These are phyloP conservation scores for Ips nitidus DNA, from an alignment of 1,140 invertebrate species.

Conservation along the genomic window DNA sequence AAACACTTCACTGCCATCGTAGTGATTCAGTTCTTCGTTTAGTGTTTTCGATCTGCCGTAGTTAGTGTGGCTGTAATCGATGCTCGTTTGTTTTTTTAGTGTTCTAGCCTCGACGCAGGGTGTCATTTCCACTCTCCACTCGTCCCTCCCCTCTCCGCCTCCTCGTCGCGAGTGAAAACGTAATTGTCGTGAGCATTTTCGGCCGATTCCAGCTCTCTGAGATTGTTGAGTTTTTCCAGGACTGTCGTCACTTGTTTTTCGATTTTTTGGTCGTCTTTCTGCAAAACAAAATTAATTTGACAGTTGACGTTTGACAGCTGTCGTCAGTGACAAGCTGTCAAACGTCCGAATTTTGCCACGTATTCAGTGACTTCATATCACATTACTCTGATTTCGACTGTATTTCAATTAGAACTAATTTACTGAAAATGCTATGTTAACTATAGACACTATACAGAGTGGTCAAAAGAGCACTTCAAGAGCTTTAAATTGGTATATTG, in stretches of 20 bases:
- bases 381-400: too few relatives aligned
- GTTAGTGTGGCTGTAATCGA: background rate
- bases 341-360: background rate
- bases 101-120: background rate
- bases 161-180: background rate
- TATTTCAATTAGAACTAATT: too few relatives aligned
- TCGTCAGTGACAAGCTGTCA: background rate
- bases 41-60: background rate
- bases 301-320: background rate
- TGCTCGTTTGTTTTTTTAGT: constrained; percentile 5
- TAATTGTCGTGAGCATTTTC: constrained; percentile 4
- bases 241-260: constrained; percentile 15
- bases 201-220: background rate
- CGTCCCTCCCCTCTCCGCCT: background rate
- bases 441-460: too few relatives aligned
- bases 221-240: constrained; percentile 3
- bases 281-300: constrained; percentile 4
- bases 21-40: background rate
- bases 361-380: too few relatives aligned
- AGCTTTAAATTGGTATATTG: too few relatives aligned
- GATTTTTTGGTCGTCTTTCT: constrained; percentile 6
- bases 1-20: constrained; percentile 5
- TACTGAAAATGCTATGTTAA: too few relatives aligned
- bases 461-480: too few relatives aligned
- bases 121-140: background rate